Evolutionary conservation across 2,888 invertebrate species (phyloP).

Genomic region (Leptinotarsa rubiginosa): DNA sequence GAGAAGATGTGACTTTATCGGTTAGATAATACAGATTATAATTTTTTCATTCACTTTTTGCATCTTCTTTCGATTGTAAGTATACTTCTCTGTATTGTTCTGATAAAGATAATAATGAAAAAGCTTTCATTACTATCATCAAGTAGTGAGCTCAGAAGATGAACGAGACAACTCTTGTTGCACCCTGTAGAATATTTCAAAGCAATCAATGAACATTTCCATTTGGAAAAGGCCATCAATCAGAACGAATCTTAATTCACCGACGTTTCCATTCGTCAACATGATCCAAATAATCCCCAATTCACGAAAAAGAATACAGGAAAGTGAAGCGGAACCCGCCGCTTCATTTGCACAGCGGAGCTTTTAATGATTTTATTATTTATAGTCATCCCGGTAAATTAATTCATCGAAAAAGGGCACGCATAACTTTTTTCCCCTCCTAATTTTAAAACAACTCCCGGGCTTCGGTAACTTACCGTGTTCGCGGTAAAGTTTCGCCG

Average conservation of each 20-base stretch:
- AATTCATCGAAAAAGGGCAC: constrained; percentile 29
- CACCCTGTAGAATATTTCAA: too few species aligned
- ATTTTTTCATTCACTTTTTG: too few species aligned
- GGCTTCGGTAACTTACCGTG: constrained; percentile 33
- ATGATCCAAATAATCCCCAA: constrained; percentile 20
- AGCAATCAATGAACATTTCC: background rate
- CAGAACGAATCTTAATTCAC: background rate
- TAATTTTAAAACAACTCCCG: constrained; percentile 32
- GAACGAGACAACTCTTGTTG: too few species aligned
- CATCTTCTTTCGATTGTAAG: too few species aligned
- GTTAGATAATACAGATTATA: too few species aligned
- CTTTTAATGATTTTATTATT: constrained; percentile 31
- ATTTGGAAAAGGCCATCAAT: constrained; percentile 14
- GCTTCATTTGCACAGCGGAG: constrained; percentile 18
- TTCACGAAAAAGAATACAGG: background rate
- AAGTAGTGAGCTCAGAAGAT: too few species aligned
- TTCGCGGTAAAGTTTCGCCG: constrained; percentile 45
- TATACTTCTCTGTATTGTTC: too few species aligned
- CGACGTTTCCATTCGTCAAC: constrained; percentile 4
- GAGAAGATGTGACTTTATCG: too few species aligned
- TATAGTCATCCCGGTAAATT: constrained; percentile 31
- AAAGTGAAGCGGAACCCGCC: constrained; percentile 12
- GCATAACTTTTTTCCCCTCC: constrained; percentile 27
- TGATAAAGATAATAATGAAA: too few species aligned
- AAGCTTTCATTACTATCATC: too few species aligned